Evolutionary conservation across 2,888 invertebrate genomes (phyloP).

Genomic region (Morpho achilles): DNA sequence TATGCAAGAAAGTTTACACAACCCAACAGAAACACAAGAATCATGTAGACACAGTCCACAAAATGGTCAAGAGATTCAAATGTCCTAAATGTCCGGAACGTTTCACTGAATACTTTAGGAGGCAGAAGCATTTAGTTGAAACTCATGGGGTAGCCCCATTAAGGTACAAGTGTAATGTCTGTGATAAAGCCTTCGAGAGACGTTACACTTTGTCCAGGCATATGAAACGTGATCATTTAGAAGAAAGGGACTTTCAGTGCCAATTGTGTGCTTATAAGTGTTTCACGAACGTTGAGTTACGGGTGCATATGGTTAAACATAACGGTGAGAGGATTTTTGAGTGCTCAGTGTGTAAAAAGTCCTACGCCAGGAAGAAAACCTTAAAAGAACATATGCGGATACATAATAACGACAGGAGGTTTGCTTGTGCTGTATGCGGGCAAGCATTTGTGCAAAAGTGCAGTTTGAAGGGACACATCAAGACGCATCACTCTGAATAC

Average conservation of each 20-base stretch:
- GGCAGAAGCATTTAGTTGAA: conserved; percentile 61
- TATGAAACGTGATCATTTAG: conserved; percentile 59
- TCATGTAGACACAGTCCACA: conserved; percentile 54
- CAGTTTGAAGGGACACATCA: conserved; percentile 61
- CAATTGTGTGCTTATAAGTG: conserved; percentile 50
- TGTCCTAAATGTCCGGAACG: conserved; percentile 57
- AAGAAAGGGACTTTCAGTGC: conserved; percentile 53
- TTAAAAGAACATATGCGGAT: conserved; percentile 61
- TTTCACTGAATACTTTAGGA: conserved; percentile 55
- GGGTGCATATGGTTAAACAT: conserved; percentile 57
- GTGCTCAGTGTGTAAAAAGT: conserved; percentile 61
- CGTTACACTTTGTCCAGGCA: conserved; percentile 49
- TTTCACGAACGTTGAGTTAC: conserved; percentile 54
- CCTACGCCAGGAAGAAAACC: conserved; percentile 59
- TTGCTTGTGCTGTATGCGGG: conserved; percentile 56
- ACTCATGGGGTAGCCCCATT: conserved; percentile 51
- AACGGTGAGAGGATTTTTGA: conserved; percentile 58
- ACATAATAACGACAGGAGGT: conserved; percentile 60
- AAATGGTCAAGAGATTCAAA: conserved; percentile 50
- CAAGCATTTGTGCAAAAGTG: conserved; percentile 66
- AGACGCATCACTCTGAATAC: conserved; percentile 53
- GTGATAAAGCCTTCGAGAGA: conserved; percentile 40
- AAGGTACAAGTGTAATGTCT: conserved; percentile 57
- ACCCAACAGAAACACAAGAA: conserved; percentile 54
- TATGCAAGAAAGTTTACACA: conserved; percentile 52